Base-by-base conservation (phyloP, 2,113 vertebrate genomes). In the Myotis yumanensis region DNA sequence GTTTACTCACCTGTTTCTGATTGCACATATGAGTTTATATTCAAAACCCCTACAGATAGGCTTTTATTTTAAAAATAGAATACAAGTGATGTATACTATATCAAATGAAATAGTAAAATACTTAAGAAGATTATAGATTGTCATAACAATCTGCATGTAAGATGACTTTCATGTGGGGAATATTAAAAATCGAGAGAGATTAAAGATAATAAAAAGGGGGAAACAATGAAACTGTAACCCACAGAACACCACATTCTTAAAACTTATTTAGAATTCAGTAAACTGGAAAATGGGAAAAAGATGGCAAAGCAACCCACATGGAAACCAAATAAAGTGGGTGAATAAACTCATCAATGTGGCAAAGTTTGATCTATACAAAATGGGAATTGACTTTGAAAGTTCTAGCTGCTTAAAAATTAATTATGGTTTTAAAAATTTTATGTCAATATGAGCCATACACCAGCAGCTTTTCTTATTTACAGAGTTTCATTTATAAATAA, bases 281-380 rank as follows among this genome's bases (percentile, higher is more conserved):
- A 96, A 93, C 52, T 95, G 94, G 88, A 95, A 95, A 97, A 93
- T 85, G 71, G 90, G 4, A 5, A 93, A 92, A 83, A 93, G 66
- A 54, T 8, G 28, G 14, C 88, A 86, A 95, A 51, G 76, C 51
- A 91, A 59, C 18, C 89, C 43, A 93, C 23, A 75, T 37, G 89
- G 77, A 94, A 95, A 43, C 9, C 80, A 75, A 73, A 32, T 80
- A 96, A 94, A 35, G 5, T 0, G 88, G 37, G 25, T 25, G 72
- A 84, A 81, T 73, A 90, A 96, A 71, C 62, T 95, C 35, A 86
- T 86, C 93, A 92, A 93, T 51, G 11, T 62, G 16, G 52, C 82
- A 96, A 80, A 94, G 7, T 17, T 95, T 90, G 28, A 28, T 87
- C 82, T 85, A 86, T 35, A 54, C 2, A 2, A 82, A 95, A 92